Conservation (phyloP, 2,797 vertebrate species). For the Aselliscus stoliczkanus region DNA sequence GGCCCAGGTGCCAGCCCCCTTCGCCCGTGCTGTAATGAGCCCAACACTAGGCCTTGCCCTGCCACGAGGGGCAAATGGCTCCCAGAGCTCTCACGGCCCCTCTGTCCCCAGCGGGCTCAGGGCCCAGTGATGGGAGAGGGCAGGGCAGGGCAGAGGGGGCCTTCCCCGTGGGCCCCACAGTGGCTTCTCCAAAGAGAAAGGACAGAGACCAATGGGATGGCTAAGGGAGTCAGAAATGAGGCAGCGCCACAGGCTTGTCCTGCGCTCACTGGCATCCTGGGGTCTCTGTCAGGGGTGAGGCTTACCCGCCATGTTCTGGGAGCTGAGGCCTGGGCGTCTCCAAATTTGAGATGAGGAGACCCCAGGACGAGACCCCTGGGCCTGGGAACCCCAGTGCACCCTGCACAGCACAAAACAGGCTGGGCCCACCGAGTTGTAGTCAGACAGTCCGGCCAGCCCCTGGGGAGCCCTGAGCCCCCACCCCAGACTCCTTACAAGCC, state of each 20-base stretch:
- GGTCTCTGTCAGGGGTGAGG: background rate
- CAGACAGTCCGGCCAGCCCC: too few species aligned
- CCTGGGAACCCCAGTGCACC: background rate
- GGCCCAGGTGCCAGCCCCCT: background rate
- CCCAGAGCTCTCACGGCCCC: background rate
- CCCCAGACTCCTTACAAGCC: too few species aligned
- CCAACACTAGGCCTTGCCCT: background rate
- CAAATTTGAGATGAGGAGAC: background rate
- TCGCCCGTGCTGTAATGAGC: background rate
- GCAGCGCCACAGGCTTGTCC: background rate
- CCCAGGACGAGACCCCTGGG: background rate
- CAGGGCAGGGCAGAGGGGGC: background rate
- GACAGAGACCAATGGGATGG: background rate
- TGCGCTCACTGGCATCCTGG: too few species aligned
- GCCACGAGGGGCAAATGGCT: background rate
- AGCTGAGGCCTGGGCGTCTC: background rate
- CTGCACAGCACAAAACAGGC: background rate
- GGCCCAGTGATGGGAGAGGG: background rate
- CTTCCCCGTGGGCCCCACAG: background rate
- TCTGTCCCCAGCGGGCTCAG: background rate
- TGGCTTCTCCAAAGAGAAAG: background rate
- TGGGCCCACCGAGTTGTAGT: background rate
- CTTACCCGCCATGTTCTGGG: background rate
- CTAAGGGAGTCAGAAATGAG: background rate
- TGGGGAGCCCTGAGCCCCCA: background rate